A percentile compares a stretch with the other conserved stretches of the same genome.
Conservation (phyloP, 1,140 invertebrate genomes). For the Phocides pigmalion region DNA sequence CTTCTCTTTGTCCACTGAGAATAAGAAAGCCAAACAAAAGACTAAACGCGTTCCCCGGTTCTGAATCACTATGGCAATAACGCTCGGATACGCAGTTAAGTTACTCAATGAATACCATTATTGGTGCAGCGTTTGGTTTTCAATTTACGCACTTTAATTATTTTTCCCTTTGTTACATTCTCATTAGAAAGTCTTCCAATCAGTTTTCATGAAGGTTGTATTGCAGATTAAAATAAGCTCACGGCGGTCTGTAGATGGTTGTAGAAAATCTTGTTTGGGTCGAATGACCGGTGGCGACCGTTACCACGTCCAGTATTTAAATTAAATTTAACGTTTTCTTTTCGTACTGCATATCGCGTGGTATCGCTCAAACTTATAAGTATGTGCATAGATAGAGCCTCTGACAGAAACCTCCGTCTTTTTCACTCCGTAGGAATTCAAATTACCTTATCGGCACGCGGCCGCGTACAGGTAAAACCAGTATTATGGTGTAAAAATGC, state of each 20-base stretch:
- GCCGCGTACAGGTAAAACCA: constrained; percentile 74
- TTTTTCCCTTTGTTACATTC: constrained; percentile 19
- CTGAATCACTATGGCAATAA: constrained; percentile 52
- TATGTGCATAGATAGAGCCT: constrained; percentile 58
- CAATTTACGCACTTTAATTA: constrained; percentile 42
- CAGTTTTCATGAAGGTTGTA: constrained; percentile 8
- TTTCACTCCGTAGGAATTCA: constrained; percentile 78
- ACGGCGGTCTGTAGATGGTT: constrained; percentile 23
- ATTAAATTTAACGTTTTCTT: constrained; percentile 71
- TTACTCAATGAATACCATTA: constrained; percentile 42
- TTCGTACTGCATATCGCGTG: constrained; percentile 47
- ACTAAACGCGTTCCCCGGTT: constrained; percentile 44
- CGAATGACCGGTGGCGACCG: constrained; percentile 54
- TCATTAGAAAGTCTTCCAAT: constrained; percentile 35
- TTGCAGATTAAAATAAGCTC: constrained; percentile 23
- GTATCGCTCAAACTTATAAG: constrained; percentile 43
- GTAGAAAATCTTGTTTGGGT: constrained; percentile 39
- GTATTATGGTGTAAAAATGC: constrained; percentile 66
- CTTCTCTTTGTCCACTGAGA: constrained; percentile 60
- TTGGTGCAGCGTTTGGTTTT: constrained; percentile 34
- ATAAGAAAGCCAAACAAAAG: constrained; percentile 72
- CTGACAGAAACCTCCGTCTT: constrained; percentile 66
- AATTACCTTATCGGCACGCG: constrained; percentile 76
- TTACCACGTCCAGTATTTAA: constrained; percentile 73
- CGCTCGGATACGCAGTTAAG: constrained; percentile 31